Conservation (phyloP, 2,888 invertebrate genomes). For the Brachynemurus nebulosus region DNA sequence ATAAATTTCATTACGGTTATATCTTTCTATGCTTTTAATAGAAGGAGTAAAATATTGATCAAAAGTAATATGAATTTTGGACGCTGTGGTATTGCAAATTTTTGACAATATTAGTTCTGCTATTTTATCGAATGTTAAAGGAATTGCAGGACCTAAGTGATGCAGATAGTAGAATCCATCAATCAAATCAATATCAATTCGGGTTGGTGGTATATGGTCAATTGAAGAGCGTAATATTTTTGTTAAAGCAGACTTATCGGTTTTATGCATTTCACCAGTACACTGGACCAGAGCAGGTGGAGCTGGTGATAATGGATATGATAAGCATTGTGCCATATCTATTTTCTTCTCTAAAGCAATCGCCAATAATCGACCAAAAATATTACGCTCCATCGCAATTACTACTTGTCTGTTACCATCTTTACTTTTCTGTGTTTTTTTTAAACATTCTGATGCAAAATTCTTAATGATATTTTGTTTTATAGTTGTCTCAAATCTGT, state of each 20-base stretch:
- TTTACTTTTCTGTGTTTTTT: constrained; percentile 6
- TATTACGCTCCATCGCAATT: no score
- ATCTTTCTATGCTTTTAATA: constrained; percentile 11
- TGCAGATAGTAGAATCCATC: constrained; percentile 14
- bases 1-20: constrained; percentile 4
- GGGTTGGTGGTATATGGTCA: constrained; percentile 8
- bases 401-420: constrained; percentile 18
- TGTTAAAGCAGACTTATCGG: constrained; percentile 11
- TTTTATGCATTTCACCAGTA: constrained; percentile 13
- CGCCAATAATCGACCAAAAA: no score
- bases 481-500: background rate
- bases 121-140: constrained; percentile 11
- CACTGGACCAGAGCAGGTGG: constrained; percentile 10
- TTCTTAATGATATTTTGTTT: constrained; percentile 1
- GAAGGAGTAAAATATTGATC: constrained; percentile 9
- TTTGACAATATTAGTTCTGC: constrained; percentile 12
- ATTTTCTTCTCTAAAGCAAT: constrained; percentile 23
- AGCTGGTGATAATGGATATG: constrained; percentile 26
- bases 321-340: constrained; percentile 21
- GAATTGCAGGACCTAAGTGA: no score
- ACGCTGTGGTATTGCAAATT: constrained; percentile 13
- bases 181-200: constrained; percentile 12
- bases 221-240: constrained; percentile 11
- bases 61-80: constrained; percentile 15
- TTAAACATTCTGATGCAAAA: constrained; percentile 3